Base-by-base conservation (phyloP, 1,140 invertebrate genomes). In the Megathymus violae region DNA sequence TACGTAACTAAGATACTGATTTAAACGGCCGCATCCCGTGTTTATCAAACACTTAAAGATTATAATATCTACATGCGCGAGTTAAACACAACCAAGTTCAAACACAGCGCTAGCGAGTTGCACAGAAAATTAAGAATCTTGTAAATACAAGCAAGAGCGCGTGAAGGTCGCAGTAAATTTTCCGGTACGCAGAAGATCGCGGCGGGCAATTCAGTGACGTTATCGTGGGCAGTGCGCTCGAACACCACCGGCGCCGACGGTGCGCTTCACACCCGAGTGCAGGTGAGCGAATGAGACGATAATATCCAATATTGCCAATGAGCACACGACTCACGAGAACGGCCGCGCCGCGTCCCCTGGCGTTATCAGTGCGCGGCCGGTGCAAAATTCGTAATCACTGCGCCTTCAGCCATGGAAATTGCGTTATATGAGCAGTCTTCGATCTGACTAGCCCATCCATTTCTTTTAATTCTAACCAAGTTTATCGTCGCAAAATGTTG, bases 341-440 rank as follows among this genome's bases (percentile, higher is more conserved):
- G 52, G 14, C 47, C 31, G 38, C 36, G 36, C 7, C 54, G 31
- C 17, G 50, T 44, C 43, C 15, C 61, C 60, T 60, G 50, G 60
- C 78, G 82, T 88, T 88, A 88, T 88, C 85, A 86, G 82, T 83
- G 82, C 85, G 76, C 78, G 68, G 76, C 74, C 78, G 68, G 74
- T 74, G 64, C 61, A 78, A 78, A 74, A 63, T 76, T 75, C 67
- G 67, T 82, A 83, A 82, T 80, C 79, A 67, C 59, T 71, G 69
- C 63, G 64, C 67, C 62, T 67, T 66, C 64, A 62, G 51, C 41
- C 31, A 13, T 22, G 11, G 44, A 47, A 11, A 25, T 17, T 27
- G 19, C 44, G 44, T 10, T 47, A 25, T 47, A 47, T 47, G 44
- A 16, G 22, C n/a, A n/a, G n/a, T n/a, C n/a, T n/a, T n/a, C n/a